Evolutionary conservation across 2,797 vertebrate species (phyloP), one percentile per base, ranked within the genome.

Genomic region (Sebastolobus alascanus): DNA sequence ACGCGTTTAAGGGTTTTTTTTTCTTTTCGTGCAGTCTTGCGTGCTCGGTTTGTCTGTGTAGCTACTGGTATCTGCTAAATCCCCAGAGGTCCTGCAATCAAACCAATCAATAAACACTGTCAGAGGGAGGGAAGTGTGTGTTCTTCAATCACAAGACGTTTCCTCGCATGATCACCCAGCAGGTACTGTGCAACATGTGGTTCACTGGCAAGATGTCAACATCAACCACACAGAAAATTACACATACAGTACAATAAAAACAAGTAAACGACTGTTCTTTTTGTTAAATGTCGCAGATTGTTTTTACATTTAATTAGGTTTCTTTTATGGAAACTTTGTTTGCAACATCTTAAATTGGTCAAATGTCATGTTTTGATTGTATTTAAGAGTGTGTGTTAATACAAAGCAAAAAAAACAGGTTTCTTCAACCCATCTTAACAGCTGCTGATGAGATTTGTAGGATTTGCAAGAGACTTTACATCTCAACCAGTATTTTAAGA

Each of bases 81-180:
- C 82, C 63, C 79, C 54, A 79, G 60, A 77, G 68, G 37, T 71
- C 65, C 37, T 78, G 72, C 61, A 85, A 83, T 85, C 68, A 90
- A 69, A 79, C 63, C 66, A 66, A 74, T 75, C 56, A 80, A 85
- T 75, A 73, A 90, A 77, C 75, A 59, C 16, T 3, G 43, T 69
- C 37, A 67, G 68, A 61, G 40, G 54, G 56, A 67, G 33, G 38
- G 67, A 73, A 52, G 60, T 60, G 74, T 14, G 33, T 58, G 73
- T 77, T 83, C 60, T 77, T 84, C 76, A 83, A 85, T 87, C 89
- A 87, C n/a, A 80, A 69, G 63, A 60, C 20, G 9, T 56, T 55
- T 68, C 37, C 65, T 82, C 50, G 31, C 50, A 40, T 58, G 31
- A 83, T 83, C 50, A 6, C 71, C 20, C 73, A 73, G 75, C 80